These are phyloP conservation scores for Proisotoma minuta DNA, from an alignment of 2,888 invertebrate genomes.

Conservation along the genomic window DNA sequence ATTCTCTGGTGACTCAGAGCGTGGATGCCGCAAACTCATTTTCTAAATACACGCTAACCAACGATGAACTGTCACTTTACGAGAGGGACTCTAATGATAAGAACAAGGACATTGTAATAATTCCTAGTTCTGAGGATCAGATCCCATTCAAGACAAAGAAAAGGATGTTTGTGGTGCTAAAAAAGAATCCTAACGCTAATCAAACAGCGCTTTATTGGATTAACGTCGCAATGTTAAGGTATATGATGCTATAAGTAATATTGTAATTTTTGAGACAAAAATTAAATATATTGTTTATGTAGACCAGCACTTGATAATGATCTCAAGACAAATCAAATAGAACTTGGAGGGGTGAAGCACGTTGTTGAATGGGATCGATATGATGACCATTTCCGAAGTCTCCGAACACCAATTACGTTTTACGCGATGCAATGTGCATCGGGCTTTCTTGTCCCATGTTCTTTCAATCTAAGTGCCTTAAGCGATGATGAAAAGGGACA, in stretches of 20 bases:
- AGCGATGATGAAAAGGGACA: background rate
- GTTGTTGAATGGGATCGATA: conserved; percentile 9
- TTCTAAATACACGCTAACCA: background rate
- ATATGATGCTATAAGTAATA: no score
- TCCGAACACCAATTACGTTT: background rate
- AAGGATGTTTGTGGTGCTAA: background rate
- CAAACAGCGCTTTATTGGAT: background rate
- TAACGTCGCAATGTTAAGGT: background rate
- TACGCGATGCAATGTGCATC: conserved; percentile 7
- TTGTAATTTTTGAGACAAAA: no score
- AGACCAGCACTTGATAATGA: conserved; percentile 2
- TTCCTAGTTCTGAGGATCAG: background rate
- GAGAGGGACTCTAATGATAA: background rate
- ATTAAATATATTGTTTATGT: no score
- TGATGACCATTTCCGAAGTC: background rate
- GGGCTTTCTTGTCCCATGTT: background rate
- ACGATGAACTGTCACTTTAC: background rate
- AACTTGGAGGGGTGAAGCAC: background rate
- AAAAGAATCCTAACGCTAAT: background rate
- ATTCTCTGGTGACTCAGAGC: background rate
- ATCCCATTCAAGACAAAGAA: background rate
- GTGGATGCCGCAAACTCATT: background rate
- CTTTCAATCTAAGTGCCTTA: background rate
- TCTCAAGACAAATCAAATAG: background rate
- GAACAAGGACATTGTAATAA: background rate